Conservation (phyloP, 2,797 vertebrate species). For the Chelon labrosus region DNA sequence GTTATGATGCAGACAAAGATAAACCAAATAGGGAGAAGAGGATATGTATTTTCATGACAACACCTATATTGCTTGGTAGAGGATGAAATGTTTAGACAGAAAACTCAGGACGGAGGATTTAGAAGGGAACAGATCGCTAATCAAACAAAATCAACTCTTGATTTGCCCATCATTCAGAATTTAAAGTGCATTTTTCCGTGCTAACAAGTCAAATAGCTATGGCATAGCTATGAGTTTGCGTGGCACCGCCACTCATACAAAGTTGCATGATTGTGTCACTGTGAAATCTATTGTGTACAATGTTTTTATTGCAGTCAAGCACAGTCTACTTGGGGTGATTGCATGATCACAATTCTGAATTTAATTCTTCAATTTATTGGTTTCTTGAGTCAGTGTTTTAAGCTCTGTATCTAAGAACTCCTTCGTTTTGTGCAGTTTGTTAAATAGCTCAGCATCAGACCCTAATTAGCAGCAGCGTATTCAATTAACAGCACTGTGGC, state of each 20-base stretch:
- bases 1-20: conserved; percentile 62
- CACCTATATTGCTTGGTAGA: conserved; percentile 30
- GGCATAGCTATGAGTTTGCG: neutral
- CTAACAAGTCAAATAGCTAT: neutral
- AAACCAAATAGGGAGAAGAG: conserved; percentile 49
- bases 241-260: neutral
- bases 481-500: conserved; percentile 20
- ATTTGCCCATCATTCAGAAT: conserved; percentile 8
- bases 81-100: conserved; percentile 29
- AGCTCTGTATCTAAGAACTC: conserved; percentile 11
- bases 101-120: conserved; percentile 25
- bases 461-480: conserved; percentile 27
- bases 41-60: conserved; percentile 64
- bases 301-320: conserved; percentile 21
- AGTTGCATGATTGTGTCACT: neutral
- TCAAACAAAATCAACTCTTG: conserved; percentile 12
- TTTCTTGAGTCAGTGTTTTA: conserved; percentile 33
- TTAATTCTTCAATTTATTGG: neutral
- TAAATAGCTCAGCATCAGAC: conserved; percentile 23
- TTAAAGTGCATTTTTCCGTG: neutral
- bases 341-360: too few species aligned
- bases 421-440: conserved; percentile 19
- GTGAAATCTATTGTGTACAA: neutral
- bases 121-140: conserved; percentile 26
- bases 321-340: too few species aligned